Base-by-base conservation (phyloP, 2,797 vertebrate species). In the Emydoidea blandingii region DNA sequence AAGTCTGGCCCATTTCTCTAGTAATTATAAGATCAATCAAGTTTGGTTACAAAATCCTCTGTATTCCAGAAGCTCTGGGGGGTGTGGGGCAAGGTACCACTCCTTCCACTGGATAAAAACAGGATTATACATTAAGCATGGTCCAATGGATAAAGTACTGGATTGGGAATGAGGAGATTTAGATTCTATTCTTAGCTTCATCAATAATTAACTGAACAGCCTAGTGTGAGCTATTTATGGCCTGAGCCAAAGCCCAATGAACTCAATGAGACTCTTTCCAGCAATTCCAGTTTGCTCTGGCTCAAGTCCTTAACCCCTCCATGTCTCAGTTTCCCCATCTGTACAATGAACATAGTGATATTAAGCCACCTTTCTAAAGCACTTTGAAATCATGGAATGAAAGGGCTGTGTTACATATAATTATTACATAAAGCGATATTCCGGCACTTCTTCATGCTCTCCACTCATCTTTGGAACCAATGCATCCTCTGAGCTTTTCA, bases 101-200 rank as follows among this genome's bases (percentile, higher is more conserved):
- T 57, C 37, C 50, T 95, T 52, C 57, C 65, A 27, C 11, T 2
- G 86, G 65, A 84, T 31, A 56, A 86, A 88, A 85, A 76, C 8
- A 65, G 85, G 92, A 56, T 89, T 86, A 87, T 18, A 5, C 62
- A 86, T 23, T 10, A 65, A 72, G 72, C 47, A 80, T 10, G 80
- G 82, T 81, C 8, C 72, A 41, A 57, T 76, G 79, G 92, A 81
- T 37, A 83, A 95, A 15, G 59, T 81, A 16, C 83, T 93, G 90
- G 91, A 83, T 93, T 93, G 96, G 90, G 84, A 94, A 95, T 91
- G 91, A 96, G 93, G n/a, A 86, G 95, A 91, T 91, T 92, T 86
- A 90, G 11, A 10, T 53, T 94, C 95, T 95, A 92, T 92, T 95
- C 95, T 92, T 91, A 87, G 10, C 81, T 14, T 15, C 56, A 53